phyloP scores from a whole-genome alignment of 2,113 vertebrate genomes.

The Macroglossus sobrinus region DNA sequence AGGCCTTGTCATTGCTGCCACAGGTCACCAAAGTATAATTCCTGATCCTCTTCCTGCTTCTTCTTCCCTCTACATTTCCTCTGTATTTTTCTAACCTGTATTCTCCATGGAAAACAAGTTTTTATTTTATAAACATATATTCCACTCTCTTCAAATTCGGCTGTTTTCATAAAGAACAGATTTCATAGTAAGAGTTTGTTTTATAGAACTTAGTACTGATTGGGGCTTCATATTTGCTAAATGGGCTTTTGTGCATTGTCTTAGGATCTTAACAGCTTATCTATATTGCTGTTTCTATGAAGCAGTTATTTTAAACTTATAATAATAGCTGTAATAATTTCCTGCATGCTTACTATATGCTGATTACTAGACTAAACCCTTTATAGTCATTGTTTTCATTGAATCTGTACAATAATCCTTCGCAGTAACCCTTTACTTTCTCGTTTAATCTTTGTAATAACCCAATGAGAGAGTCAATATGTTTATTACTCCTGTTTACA shows the following conservation, averaged over 20 bases:
- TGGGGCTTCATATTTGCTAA: background rate
- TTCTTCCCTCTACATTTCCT: background rate
- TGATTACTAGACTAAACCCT: background rate
- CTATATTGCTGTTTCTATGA: background rate
- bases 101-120: background rate
- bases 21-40: background rate
- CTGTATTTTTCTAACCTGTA: background rate
- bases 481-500: background rate
- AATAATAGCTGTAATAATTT: background rate
- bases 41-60: background rate
- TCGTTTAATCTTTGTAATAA: background rate
- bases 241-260: background rate
- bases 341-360: background rate
- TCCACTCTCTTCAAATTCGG: background rate
- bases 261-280: background rate
- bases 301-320: background rate
- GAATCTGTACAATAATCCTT: background rate
- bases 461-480: background rate
- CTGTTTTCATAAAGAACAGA: background rate
- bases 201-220: background rate
- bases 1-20: background rate
- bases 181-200: background rate
- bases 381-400: background rate
- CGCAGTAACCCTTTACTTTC: background rate
- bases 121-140: background rate